Base-by-base conservation (phyloP, 2,113 vertebrate genomes). In the Bufo bufo region DNA sequence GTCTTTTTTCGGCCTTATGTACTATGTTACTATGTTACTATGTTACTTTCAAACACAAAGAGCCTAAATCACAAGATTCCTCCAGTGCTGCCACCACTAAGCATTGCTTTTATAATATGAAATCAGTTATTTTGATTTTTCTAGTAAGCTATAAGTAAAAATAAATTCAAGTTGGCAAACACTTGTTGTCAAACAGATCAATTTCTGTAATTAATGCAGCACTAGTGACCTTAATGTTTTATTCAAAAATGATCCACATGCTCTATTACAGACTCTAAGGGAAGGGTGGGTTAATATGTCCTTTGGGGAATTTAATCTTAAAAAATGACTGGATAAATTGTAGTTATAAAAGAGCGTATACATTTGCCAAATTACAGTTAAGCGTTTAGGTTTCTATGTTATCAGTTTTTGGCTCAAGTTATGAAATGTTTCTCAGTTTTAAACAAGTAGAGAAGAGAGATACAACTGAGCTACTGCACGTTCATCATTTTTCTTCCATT, bases 381-480 rank as follows among this genome's bases (percentile, higher is more conserved):
- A 7, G 47, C 72, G 74, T 49, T 88, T 66, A 88, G 43, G 61
- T 84, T 84, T 88, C 81, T 63, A 47, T 84, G 75, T 88, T 88
- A 88, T 88, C 87, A 84, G 63, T 78, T 8, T n/a, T 78, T 88
- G 81, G 87, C 87, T 78, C 23, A 12, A 13, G 58, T 88, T 88
- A 72, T 88, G 59, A 77, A 59, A 84, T 88, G 74, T 88, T 88
- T 84, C 72, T 77, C n/a, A 83, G 71, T 52, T 87, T 65, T 88
- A 74, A 84, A 84, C 56, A 65, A 65, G 81, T 50, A 77, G 66
- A 45, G 71, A 63, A 63, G 45, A 63, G 59, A 84, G 71, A 84
- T 88, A 84, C 71, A 83, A 83, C 58, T 66, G 33, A 69, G 82
- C 81, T 77, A 78, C 81, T 78, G 72, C 47, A 84, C 71, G 84